Evolutionary conservation across 2,797 vertebrate species (phyloP).

Genomic region (Hybognathus amarus): DNA sequence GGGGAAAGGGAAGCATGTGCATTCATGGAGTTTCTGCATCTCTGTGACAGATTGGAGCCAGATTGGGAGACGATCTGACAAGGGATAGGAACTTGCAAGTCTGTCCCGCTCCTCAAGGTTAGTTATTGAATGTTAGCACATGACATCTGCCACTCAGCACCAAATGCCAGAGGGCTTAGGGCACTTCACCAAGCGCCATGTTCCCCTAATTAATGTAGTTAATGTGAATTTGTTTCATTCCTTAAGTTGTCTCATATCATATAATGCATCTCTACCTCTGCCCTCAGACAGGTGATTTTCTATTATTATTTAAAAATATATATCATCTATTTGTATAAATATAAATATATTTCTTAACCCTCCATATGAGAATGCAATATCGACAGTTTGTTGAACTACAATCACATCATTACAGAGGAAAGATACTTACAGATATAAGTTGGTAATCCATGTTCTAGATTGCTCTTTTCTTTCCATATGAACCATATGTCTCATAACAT

Average conservation of each 20-base stretch:
- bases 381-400: constrained; percentile 56
- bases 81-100: constrained; percentile 44
- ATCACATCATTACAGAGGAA: constrained; percentile 38
- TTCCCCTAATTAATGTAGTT: constrained; percentile 81
- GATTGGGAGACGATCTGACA: constrained; percentile 67
- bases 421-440: constrained; percentile 55
- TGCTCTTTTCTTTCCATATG: constrained; percentile 56
- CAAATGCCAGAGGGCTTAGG: constrained; percentile 63
- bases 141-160: constrained; percentile 79
- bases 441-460: constrained; percentile 61
- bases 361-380: constrained; percentile 60
- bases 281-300: constrained; percentile 57
- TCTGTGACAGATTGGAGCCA: constrained; percentile 78
- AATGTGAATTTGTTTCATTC: constrained; percentile 68
- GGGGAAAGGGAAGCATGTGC: constrained; percentile 21
- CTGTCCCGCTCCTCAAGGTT: constrained; percentile 69
- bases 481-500: constrained; percentile 62
- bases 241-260: constrained; percentile 65
- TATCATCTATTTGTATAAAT: neutral
- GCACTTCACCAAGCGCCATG: constrained; percentile 73
- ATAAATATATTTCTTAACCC: constrained; percentile 68
- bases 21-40: constrained; percentile 50
- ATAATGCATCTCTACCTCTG: neutral
- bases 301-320: constrained; percentile 65
- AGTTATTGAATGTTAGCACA: constrained; percentile 83